These are phyloP conservation scores for Brachyrhaphis roseni DNA, from an alignment of 2,797 vertebrate genomes.

Conservation along the genomic window DNA sequence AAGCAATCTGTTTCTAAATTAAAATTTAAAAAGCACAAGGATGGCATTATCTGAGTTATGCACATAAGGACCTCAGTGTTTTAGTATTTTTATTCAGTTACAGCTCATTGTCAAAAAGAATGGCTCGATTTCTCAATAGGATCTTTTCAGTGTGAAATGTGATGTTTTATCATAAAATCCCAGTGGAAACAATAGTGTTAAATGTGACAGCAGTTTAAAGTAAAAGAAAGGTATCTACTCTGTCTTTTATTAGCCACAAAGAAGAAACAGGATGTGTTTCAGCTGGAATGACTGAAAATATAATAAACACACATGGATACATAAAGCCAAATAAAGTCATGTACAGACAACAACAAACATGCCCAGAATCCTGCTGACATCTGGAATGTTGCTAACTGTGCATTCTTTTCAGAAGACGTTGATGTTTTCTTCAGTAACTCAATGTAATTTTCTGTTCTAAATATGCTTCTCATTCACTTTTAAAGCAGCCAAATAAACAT, in stretches of 20 bases:
- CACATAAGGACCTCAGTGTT: slow-evolving; percentile 8
- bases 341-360: background rate
- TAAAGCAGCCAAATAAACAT: slow-evolving; percentile 29
- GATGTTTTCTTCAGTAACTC: slow-evolving; percentile 29
- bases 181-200: slow-evolving; percentile 45
- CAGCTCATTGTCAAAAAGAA: slow-evolving; percentile 3
- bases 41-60: slow-evolving; percentile 22
- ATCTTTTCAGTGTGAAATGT: slow-evolving; percentile 31
- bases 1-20: slow-evolving; percentile 30
- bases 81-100: slow-evolving; percentile 11
- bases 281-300: slow-evolving; percentile 36
- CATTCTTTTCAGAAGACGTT: slow-evolving; percentile 25
- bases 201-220: slow-evolving; percentile 62
- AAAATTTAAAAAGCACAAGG: slow-evolving; percentile 27
- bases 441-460: slow-evolving; percentile 51
- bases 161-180: slow-evolving; percentile 58
- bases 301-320: slow-evolving; percentile 27
- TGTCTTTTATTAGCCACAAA: slow-evolving; percentile 60
- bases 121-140: slow-evolving; percentile 25
- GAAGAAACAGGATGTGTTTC: slow-evolving; percentile 35
- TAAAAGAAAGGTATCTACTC: slow-evolving; percentile 28
- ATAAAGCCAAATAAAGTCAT: slow-evolving; percentile 24
- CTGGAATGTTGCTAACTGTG: slow-evolving; percentile 52
- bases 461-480: slow-evolving; percentile 43
- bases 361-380: slow-evolving; percentile 18